Evolutionary conservation across 2,113 vertebrate genomes (phyloP).

Genomic region (Proterorhinus semilunaris): DNA sequence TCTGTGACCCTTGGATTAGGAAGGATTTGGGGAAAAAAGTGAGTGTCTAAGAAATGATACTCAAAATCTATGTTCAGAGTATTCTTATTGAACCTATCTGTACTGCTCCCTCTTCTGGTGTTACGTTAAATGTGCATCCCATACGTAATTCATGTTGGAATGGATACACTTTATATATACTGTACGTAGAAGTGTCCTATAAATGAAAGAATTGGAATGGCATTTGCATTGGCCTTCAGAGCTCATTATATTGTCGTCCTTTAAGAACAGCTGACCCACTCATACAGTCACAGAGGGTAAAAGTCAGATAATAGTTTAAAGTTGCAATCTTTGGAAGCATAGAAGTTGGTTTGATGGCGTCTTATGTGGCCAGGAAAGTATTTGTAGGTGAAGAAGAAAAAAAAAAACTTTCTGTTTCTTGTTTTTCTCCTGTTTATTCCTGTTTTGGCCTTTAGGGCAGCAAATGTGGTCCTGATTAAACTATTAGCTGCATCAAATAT

Average conservation of each 20-base stretch:
- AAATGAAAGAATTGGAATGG: too few relatives aligned
- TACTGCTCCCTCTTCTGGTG: background rate
- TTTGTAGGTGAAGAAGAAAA: background rate
- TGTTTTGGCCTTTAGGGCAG: background rate
- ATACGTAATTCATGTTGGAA: background rate
- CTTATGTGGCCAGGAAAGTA: background rate
- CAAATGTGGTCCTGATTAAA: background rate
- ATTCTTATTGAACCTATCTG: background rate
- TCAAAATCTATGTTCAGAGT: too few relatives aligned
- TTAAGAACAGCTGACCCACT: too few relatives aligned
- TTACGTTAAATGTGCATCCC: background rate
- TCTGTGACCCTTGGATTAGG: conserved; percentile 12
- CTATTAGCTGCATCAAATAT: background rate
- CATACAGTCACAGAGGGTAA: too few relatives aligned
- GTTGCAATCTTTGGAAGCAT: too few relatives aligned
- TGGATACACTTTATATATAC: background rate
- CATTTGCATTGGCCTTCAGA: too few relatives aligned
- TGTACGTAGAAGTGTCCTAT: background rate
- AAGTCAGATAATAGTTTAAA: too few relatives aligned
- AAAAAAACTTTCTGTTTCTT: background rate
- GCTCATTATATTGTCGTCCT: too few relatives aligned
- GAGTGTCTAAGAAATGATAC: too few relatives aligned
- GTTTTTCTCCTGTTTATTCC: background rate
- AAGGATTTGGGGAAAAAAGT: background rate
- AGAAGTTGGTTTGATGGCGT: too few relatives aligned